Base-by-base conservation (phyloP, 92 coral and sea anemone genomes). In the Epizoanthus ramosus region DNA sequence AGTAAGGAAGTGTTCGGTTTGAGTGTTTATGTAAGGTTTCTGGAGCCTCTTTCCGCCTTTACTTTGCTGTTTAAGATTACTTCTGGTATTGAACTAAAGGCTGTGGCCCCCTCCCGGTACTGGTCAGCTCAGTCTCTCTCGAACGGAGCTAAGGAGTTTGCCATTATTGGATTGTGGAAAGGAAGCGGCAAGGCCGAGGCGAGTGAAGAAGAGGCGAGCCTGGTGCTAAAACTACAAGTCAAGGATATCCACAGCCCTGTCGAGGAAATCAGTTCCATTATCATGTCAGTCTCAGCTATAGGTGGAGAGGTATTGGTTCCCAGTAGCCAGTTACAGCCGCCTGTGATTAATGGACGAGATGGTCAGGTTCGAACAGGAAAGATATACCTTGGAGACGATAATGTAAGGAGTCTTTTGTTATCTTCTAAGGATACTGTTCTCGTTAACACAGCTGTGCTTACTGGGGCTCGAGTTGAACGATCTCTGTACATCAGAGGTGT, bases 371-470 rank as follows among this genome's bases (percentile, higher is more conserved):
- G 31, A 77, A 83, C 8, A 10, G 91, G 87, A 61, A 57, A 53
- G 39, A 33, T 87, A 60, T 57, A 74, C 54, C 79, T 87, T 61
- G 85, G n/a, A n/a, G 28, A 60, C 2, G 80, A 83, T 69, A 69
- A 33, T 15, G 65, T 87, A 1, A 69, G 54, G 57, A 63, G 71
- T 69, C 75, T 87, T 23, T 65, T 83, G 45, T 56, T 83, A 45
- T 73, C 68, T 75, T 37, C 87, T n/a, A 85, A 75, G 56, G 74
- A 59, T 57, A 39, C 84, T 18, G 80, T 87, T 23, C 67, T 87
- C 31, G 4, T 83, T 21, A 87, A 87, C 74, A 87, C 87, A 2
- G 91, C 87, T 21, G 83, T 83, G 39, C 75, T 87, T 68, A 83
- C 73, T 47, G 91, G 91, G 43, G 41, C 33, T 23, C 84, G 33